Conservation (phyloP, 2,113 vertebrate genomes). For the Pollimyrus isidori region DNA sequence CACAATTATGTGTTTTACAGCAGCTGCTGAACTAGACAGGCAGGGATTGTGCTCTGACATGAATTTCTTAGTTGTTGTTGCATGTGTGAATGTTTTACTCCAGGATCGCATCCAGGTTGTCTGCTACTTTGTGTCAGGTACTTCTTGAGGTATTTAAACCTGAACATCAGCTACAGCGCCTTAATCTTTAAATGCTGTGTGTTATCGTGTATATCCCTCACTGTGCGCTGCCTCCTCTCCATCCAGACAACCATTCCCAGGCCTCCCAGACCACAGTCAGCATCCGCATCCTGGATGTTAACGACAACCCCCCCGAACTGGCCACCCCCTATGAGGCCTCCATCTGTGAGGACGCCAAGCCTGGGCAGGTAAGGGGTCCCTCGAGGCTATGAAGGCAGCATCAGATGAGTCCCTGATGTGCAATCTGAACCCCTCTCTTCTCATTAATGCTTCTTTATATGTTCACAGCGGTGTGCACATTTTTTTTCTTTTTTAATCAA, state of each 20-base stretch:
- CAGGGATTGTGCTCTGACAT: background rate
- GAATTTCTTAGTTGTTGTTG: background rate
- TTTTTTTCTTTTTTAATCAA: background rate
- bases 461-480: background rate
- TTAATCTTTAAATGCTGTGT: background rate
- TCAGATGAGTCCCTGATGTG: background rate
- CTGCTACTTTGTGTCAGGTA: background rate
- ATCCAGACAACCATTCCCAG: slow-evolving; percentile 81
- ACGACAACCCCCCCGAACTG: slow-evolving; percentile 91
- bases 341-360: slow-evolving; percentile 88
- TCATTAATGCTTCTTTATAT: background rate
- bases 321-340: slow-evolving; percentile 86
- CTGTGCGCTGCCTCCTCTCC: slow-evolving; percentile 14
- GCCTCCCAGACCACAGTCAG: slow-evolving; percentile 72
- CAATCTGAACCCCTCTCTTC: background rate
- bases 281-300: slow-evolving; percentile 93
- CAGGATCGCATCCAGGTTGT: background rate
- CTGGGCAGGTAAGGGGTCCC: slow-evolving; percentile 74
- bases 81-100: background rate
- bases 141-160: background rate
- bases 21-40: background rate
- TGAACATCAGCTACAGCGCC: background rate
- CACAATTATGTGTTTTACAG: background rate
- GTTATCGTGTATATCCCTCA: background rate
- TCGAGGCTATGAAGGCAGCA: background rate